phyloP scores from a whole-genome alignment of 2,113 vertebrate genomes.

The Laticauda colubrina region DNA sequence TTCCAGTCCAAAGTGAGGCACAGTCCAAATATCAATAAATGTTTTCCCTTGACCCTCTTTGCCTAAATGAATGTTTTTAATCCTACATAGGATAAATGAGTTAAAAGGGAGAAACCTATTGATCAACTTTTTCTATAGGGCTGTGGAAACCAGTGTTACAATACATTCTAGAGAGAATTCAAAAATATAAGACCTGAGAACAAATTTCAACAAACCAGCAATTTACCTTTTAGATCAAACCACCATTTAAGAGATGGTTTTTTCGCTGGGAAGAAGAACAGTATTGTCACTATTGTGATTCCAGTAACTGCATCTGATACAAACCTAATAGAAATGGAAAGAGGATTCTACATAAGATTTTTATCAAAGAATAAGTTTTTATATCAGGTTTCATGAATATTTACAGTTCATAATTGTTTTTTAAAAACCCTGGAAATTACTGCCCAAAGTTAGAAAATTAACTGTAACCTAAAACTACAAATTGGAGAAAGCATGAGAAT shows the following conservation, averaged over 20 bases:
- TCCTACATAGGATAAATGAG: background rate
- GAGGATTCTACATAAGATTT: constrained; percentile 18
- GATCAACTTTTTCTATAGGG: background rate
- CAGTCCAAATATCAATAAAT: background rate
- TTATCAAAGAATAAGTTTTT: constrained; percentile 50
- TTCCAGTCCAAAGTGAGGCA: background rate
- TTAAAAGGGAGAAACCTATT: background rate
- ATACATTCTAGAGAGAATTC: background rate
- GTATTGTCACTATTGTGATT: constrained; percentile 82
- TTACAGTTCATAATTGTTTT: background rate
- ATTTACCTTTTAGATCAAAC: constrained; percentile 85
- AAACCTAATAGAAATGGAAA: constrained; percentile 76
- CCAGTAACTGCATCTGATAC: constrained; percentile 91
- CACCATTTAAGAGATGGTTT: constrained; percentile 92
- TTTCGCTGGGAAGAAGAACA: constrained; percentile 96
- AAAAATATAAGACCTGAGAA: background rate
- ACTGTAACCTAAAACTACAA: background rate
- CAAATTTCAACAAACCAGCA: constrained; percentile 15
- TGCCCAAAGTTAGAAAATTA: constrained; percentile 32
- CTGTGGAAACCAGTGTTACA: background rate
- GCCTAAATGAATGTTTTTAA: background rate
- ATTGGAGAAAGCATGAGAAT: background rate
- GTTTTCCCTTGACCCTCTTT: background rate
- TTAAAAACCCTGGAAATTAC: constrained; percentile 29
- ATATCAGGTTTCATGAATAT: constrained; percentile 25